Evolutionary conservation across 2,888 invertebrate genomes (phyloP).

Genomic region (Urechis unicinctus): DNA sequence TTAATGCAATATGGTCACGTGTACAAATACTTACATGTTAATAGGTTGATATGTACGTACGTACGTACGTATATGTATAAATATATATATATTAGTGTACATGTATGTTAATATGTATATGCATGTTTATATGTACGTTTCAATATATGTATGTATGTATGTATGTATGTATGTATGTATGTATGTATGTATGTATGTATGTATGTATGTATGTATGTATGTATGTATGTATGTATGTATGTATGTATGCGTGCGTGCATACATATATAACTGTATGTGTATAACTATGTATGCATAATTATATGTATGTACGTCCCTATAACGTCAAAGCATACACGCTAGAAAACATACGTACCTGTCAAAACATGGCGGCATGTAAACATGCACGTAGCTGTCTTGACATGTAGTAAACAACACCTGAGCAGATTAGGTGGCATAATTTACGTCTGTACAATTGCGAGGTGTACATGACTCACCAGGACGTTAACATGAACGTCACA

Average conservation of each 20-base stretch:
- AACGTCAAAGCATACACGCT: neutral
- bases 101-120: no score
- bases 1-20: conserved; percentile 1
- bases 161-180: conserved; percentile 7
- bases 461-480: no score
- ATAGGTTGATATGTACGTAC: conserved; percentile 5
- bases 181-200: conserved; percentile 9
- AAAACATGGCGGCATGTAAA: no score
- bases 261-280: conserved; percentile 5
- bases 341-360: no score
- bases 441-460: no score
- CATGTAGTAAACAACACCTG: no score
- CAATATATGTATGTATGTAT: conserved; percentile 7
- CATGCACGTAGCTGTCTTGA: no score
- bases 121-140: no score
- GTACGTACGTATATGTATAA: no score
- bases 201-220: conserved; percentile 4
- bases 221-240: conserved; percentile 8
- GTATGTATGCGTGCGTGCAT: conserved; percentile 6
- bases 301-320: conserved; percentile 1
- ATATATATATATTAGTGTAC: no score
- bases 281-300: neutral
- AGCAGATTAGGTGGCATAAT: no score
- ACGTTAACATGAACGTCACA: no score
- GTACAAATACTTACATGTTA: neutral